Evolutionary conservation across 2,113 vertebrate genomes (phyloP), one percentile per base, ranked within the genome.

Genomic region (Perca schrenkii): DNA sequence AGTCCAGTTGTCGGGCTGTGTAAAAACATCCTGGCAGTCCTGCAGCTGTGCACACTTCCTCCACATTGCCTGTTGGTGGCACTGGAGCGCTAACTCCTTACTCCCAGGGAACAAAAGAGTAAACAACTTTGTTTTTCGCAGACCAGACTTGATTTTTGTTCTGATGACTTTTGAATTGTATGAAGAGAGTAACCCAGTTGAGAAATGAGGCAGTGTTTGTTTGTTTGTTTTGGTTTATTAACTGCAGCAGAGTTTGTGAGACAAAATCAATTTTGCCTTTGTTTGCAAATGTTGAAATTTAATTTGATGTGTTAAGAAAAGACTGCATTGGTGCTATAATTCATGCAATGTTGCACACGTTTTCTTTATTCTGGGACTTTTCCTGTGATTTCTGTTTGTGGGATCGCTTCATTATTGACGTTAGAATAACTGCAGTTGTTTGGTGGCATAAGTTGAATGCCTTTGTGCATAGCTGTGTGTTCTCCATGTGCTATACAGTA

Each of bases 91-190:
- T 49, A 34, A 58, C 22, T 40, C 57, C 43, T 54, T 12, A 5
- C 31, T 40, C 53, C 56, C n/a, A 21, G 25, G 22, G 78, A 91
- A 92, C 88, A 90, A 90, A 93, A 83, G 69, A 66, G 91, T 92
- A 93, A 94, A 94, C 94, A 93, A 94, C 86, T 91, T 92, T 87
- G 86, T 91, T 94, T 92, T 92, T 90, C 83, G 69, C 84, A 72
- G 70, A 66, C 21, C 69, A 73, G 50, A 65, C 79, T 77, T 81
- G 73, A 53, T 40, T 84, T 80, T 28, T 61, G 52, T 79, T 67
- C 46, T n/a, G 5, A 34, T 14, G 25, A 13, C 14, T 74, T 76
- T 78, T 64, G 10, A 47, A 62, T 5, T 73, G 47, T 68, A 56
- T 50, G 43, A 47, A 31, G 6, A 43, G 13, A 28, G 6, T 17